Percentiles rank a stretch among this genome's conserved stretches.
These are phyloP conservation scores for Fragum sueziense DNA, from an alignment of 2,888 invertebrate genomes.

Conservation along the genomic window DNA sequence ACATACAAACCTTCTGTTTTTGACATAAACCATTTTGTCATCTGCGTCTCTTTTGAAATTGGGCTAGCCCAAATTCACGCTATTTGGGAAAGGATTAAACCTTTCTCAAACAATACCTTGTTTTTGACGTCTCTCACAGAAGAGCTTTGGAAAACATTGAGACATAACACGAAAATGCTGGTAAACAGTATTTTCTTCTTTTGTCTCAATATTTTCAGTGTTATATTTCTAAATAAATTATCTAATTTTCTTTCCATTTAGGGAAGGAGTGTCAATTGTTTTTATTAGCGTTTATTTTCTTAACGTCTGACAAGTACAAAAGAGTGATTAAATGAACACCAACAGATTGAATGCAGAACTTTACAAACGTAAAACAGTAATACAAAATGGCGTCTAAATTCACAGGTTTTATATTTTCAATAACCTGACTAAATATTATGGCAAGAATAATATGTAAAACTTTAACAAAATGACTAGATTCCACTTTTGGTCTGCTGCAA, in stretches of 20 bases:
- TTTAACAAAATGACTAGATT: slow-evolving; percentile 6
- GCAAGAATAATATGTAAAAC: slow-evolving; percentile 32
- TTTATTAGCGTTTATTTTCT: not conserved
- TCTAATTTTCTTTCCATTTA: too few relatives aligned
- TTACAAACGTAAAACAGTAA: slow-evolving; percentile 46
- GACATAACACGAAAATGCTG: too few relatives aligned
- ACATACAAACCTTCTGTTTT: too few relatives aligned
- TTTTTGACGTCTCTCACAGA: too few relatives aligned
- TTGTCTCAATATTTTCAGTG: too few relatives aligned
- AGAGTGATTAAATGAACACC: slow-evolving; percentile 30
- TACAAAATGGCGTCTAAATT: slow-evolving; percentile 29
- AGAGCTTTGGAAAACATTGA: too few relatives aligned
- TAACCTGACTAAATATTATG: slow-evolving; percentile 39
- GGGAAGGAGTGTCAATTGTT: too few relatives aligned
- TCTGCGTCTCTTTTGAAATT: too few relatives aligned
- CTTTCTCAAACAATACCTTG: too few relatives aligned
- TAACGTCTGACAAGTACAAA: slow-evolving; percentile 12
- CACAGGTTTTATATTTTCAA: slow-evolving; percentile 47
- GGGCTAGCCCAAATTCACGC: not conserved
- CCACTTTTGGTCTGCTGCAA: not conserved
- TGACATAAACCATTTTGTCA: too few relatives aligned
- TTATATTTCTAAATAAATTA: too few relatives aligned
- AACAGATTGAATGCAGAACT: slow-evolving; percentile 45
- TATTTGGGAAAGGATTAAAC: not conserved
- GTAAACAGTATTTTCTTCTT: too few relatives aligned